Evolutionary conservation across 2,113 vertebrate genomes (phyloP).

Genomic region (Osmerus mordax): DNA sequence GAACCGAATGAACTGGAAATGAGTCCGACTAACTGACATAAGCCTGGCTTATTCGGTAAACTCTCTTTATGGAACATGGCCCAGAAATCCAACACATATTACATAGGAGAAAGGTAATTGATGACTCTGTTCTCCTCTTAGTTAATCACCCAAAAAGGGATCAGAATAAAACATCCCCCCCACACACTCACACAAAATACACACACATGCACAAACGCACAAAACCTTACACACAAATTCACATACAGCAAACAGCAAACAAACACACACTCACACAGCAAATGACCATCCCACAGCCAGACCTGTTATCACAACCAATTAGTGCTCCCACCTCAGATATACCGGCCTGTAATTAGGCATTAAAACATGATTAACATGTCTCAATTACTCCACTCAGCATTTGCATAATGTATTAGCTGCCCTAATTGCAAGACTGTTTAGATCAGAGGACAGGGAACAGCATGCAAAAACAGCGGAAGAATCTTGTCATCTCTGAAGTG

Average conservation of each 20-base stretch:
- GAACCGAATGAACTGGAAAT: no score
- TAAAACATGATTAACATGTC: conserved; percentile 99
- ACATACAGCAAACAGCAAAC: conserved; percentile 14
- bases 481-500: conserved; percentile 16
- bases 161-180: not conserved
- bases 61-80: no score
- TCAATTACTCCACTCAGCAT: conserved; percentile 96
- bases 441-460: conserved; percentile 83
- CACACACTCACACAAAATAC: conserved; percentile 18
- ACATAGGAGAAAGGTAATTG: not conserved
- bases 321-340: conserved; percentile 99
- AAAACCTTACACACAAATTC: conserved; percentile 2
- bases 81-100: no score
- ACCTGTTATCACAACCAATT: conserved; percentile 98
- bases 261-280: conserved; percentile 46
- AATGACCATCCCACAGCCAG: conserved; percentile 69
- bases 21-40: no score
- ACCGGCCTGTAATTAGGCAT: conserved; percentile 99
- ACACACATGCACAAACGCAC: not conserved
- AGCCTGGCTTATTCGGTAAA: no score
- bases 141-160: not conserved
- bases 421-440: conserved; percentile 88
- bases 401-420: conserved; percentile 99
- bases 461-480: conserved; percentile 63
- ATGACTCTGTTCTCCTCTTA: not conserved